A percentile compares a stretch with the other conserved stretches of the same genome.
Conservation (phyloP, 2,113 vertebrate genomes). For the Pogona vitticeps region DNA sequence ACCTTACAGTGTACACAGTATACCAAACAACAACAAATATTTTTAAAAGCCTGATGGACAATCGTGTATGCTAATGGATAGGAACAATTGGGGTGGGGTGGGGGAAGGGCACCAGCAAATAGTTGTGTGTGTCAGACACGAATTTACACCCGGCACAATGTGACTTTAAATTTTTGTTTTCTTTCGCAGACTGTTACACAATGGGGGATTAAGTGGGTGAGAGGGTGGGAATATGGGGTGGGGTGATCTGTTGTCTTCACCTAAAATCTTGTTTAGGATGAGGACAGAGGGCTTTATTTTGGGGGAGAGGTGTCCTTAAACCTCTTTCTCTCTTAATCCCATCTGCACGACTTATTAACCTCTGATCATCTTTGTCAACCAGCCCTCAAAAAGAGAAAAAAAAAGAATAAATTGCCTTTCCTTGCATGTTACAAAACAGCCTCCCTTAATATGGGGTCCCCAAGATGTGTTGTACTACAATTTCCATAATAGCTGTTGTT, state of each 20-base stretch:
- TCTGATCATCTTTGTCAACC: conserved; percentile 6
- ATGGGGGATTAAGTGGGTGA: background rate
- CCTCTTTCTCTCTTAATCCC: background rate
- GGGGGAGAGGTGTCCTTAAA: background rate
- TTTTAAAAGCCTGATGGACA: background rate
- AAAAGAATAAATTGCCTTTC: background rate
- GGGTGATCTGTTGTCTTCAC: background rate
- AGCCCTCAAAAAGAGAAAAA: background rate
- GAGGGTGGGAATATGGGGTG: background rate
- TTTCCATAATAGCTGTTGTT: no score
- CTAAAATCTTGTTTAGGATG: background rate
- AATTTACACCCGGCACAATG: conserved; percentile 38
- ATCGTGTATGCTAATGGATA: conserved; percentile 7
- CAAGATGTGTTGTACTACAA: background rate
- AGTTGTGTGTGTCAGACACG: conserved; percentile 26
- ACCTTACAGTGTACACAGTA: background rate
- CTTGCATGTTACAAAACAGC: conserved; percentile 2
- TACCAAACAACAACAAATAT: background rate
- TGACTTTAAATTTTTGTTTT: conserved; percentile 17
- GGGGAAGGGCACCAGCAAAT: conserved; percentile 33
- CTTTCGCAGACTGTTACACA: conserved; percentile 36
- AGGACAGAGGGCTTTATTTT: conserved; percentile 9
- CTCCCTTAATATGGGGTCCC: background rate
- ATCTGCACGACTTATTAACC: conserved; percentile 32
- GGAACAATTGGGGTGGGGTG: background rate